Evolutionary conservation across 2,888 invertebrate species (phyloP).

Genomic region (Drosophila parthenogenetica): DNA sequence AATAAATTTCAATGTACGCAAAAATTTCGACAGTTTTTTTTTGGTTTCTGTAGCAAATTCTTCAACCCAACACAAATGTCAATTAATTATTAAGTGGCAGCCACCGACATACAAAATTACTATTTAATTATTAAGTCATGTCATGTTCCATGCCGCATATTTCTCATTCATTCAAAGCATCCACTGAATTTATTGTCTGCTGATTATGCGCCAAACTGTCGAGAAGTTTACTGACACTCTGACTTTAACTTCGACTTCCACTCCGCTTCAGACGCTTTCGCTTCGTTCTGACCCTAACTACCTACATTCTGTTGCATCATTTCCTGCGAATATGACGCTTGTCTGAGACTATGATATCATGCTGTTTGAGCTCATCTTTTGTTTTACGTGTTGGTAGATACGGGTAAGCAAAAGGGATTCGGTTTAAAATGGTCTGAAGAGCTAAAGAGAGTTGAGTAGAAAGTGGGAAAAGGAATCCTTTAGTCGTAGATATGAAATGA

Average conservation of each 20-base stretch:
- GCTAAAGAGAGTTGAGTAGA: too few species aligned
- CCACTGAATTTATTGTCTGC: slow-evolving; percentile 47
- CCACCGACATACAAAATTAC: slow-evolving; percentile 27
- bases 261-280: neutral
- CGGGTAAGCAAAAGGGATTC: neutral
- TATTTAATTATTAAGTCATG: slow-evolving; percentile 76
- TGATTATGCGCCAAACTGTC: slow-evolving; percentile 23
- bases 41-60: slow-evolving; percentile 45
- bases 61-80: slow-evolving; percentile 68
- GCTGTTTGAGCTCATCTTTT: slow-evolving; percentile 54
- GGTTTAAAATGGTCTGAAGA: neutral
- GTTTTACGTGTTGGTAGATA: neutral
- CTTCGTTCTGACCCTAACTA: slow-evolving; percentile 36
- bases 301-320: slow-evolving; percentile 65
- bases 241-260: slow-evolving; percentile 14
- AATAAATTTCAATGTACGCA: slow-evolving; percentile 67
- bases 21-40: slow-evolving; percentile 54
- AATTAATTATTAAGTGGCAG: slow-evolving; percentile 73
- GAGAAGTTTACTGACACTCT: slow-evolving; percentile 25
- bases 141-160: slow-evolving; percentile 52
- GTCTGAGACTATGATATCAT: slow-evolving; percentile 67
- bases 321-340: slow-evolving; percentile 72
- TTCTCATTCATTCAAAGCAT: slow-evolving; percentile 24
- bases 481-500: too few species aligned
- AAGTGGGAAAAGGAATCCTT: too few species aligned